These are phyloP conservation scores for Teleogryllus occipitalis DNA, from an alignment of 1,140 invertebrate species.

Conservation along the genomic window DNA sequence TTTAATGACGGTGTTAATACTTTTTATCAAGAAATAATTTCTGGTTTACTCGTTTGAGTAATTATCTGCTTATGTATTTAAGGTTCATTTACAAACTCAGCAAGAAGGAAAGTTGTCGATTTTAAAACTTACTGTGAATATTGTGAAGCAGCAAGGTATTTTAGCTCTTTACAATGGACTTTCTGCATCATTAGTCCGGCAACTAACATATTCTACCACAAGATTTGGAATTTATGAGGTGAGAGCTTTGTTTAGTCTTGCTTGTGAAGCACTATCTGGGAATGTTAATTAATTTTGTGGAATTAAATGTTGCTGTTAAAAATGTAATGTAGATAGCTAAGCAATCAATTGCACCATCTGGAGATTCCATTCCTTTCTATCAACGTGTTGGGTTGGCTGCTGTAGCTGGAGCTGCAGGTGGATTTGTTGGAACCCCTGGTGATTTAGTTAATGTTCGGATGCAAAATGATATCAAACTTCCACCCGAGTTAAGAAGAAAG, in stretches of 20 bases:
- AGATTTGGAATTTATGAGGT: slow-evolving; percentile 97
- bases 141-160: slow-evolving; percentile 75
- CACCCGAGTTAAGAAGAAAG: slow-evolving; percentile 83
- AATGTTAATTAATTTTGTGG: background rate
- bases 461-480: slow-evolving; percentile 98
- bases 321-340: slow-evolving; percentile 43
- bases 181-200: slow-evolving; percentile 87
- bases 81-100: slow-evolving; percentile 70
- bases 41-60: background rate
- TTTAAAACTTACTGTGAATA: slow-evolving; percentile 56
- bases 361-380: slow-evolving; percentile 12
- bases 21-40: background rate
- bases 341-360: slow-evolving; percentile 31
- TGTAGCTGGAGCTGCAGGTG: slow-evolving; percentile 77
- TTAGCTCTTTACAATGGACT: slow-evolving; percentile 93
- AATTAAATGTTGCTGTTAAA: background rate
- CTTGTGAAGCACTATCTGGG: background rate
- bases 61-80: background rate
- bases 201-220: slow-evolving; percentile 94
- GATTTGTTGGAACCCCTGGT: slow-evolving; percentile 87
- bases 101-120: slow-evolving; percentile 75
- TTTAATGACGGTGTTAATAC: background rate
- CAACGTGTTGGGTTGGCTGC: slow-evolving; percentile 57
- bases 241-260: slow-evolving; percentile 11
- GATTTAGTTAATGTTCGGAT: slow-evolving; percentile 98